A percentile compares a stretch with the other conserved stretches of the same genome.
phyloP scores from a whole-genome alignment of 2,797 vertebrate genomes.

The Moxostoma hubbsi region DNA sequence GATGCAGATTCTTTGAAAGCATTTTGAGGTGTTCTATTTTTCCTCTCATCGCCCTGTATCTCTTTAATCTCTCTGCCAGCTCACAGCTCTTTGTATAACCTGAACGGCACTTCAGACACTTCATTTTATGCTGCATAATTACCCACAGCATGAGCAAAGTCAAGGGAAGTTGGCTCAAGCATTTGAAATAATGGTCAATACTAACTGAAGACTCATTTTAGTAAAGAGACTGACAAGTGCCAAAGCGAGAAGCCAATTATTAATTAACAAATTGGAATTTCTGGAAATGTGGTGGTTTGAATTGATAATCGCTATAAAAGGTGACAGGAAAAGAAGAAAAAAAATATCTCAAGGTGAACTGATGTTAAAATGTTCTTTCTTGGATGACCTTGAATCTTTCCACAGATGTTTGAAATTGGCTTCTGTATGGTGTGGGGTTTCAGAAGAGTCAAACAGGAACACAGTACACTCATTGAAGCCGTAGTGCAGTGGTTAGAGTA shows the following conservation, averaged over 20 bases:
- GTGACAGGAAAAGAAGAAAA: too few species aligned
- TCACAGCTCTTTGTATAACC: conserved; percentile 25
- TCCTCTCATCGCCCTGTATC: neutral
- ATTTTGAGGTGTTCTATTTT: conserved; percentile 45
- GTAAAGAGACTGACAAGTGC: conserved; percentile 26
- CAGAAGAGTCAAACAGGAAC: too few species aligned
- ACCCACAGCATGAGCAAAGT: conserved; percentile 39
- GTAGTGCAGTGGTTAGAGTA: neutral
- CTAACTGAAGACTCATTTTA: conserved; percentile 14
- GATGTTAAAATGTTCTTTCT: neutral
- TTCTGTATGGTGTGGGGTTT: too few species aligned
- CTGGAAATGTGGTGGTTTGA: neutral
- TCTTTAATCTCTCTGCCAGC: conserved; percentile 39
- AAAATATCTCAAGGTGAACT: neutral
- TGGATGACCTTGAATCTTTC: neutral
- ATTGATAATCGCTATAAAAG: neutral
- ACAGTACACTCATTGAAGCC: too few species aligned
- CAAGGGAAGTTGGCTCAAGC: neutral
- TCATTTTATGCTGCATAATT: conserved; percentile 33
- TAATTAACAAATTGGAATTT: conserved; percentile 20
- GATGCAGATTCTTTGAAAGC: conserved; percentile 33
- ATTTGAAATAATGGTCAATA: conserved; percentile 8
- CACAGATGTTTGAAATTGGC: neutral
- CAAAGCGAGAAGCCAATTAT: conserved; percentile 12
- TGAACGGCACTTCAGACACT: conserved; percentile 20